Percentiles rank a stretch among this genome's conserved stretches.
phyloP scores from a whole-genome alignment of 2,797 vertebrate species.

The Aplochiton taeniatus region DNA sequence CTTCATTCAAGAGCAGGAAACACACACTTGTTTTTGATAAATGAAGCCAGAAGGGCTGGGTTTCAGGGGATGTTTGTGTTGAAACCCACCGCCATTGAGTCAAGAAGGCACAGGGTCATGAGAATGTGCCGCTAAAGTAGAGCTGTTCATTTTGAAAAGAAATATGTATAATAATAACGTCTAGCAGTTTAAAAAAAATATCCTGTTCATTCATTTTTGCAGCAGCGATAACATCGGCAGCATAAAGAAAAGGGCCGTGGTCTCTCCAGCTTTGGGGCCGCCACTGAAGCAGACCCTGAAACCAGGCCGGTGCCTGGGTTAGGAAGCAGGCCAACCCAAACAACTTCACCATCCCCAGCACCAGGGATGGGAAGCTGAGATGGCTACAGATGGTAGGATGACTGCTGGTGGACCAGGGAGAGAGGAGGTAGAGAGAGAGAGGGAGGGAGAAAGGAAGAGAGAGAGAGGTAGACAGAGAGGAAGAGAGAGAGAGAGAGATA shows the following conservation, averaged over 20 bases:
- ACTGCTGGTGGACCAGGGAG: constrained; percentile 31
- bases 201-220: constrained; percentile 30
- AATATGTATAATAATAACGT: no score
- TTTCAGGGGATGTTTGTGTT: constrained; percentile 50
- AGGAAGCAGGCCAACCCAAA: constrained; percentile 72
- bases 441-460: not conserved
- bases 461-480: not conserved
- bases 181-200: not conserved
- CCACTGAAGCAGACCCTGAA: constrained; percentile 56
- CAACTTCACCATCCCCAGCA: constrained; percentile 67
- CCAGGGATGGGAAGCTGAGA: constrained; percentile 56
- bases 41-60: constrained; percentile 27
- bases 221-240: constrained; percentile 42
- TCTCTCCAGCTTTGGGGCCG: constrained; percentile 29
- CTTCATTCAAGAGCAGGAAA: constrained; percentile 47
- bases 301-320: constrained; percentile 60
- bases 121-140: constrained; percentile 36
- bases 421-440: constrained; percentile 40
- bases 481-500: not conserved
- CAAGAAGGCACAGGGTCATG: constrained; percentile 22
- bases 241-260: constrained; percentile 25
- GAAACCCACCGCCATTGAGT: constrained; percentile 48
- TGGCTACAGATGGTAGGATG: constrained; percentile 71
- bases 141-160: constrained; percentile 28
- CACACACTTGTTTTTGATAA: constrained; percentile 43